These are phyloP conservation scores for Tamandua tetradactyla DNA, from an alignment of 2,797 vertebrate species.

Conservation along the genomic window DNA sequence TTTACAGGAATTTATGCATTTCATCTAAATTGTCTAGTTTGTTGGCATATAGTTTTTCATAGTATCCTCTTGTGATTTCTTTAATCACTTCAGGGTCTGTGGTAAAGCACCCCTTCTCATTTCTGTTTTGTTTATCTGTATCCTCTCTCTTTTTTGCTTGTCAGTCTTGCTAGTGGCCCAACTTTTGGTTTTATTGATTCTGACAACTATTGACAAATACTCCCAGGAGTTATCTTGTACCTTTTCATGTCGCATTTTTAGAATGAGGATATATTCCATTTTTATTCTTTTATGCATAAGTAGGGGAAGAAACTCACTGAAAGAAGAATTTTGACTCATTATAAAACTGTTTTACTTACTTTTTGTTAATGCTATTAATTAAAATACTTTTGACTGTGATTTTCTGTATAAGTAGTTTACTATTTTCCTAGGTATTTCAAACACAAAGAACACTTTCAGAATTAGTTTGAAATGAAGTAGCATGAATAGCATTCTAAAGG, in stretches of 20 bases:
- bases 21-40: no score
- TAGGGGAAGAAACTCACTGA: not conserved
- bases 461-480: not conserved
- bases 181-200: no score
- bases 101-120: no score
- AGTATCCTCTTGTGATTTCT: no score
- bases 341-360: not conserved
- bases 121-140: no score
- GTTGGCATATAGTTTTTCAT: no score
- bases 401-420: not conserved
- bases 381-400: not conserved
- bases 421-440: not conserved
- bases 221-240: not conserved
- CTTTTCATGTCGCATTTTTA: not conserved
- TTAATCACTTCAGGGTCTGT: no score
- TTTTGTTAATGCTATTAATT: not conserved
- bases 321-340: not conserved
- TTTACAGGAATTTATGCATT: no score
- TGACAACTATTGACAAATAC: not conserved
- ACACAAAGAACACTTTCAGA: not conserved
- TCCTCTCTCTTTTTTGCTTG: no score
- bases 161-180: no score
- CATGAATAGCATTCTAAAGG: not conserved
- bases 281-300: not conserved
- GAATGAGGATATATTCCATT: not conserved